A percentile compares a stretch with the other conserved stretches of the same genome.
Evolutionary conservation across 2,797 vertebrate genomes (phyloP).

Genomic region (Crypturellus tataupa): DNA sequence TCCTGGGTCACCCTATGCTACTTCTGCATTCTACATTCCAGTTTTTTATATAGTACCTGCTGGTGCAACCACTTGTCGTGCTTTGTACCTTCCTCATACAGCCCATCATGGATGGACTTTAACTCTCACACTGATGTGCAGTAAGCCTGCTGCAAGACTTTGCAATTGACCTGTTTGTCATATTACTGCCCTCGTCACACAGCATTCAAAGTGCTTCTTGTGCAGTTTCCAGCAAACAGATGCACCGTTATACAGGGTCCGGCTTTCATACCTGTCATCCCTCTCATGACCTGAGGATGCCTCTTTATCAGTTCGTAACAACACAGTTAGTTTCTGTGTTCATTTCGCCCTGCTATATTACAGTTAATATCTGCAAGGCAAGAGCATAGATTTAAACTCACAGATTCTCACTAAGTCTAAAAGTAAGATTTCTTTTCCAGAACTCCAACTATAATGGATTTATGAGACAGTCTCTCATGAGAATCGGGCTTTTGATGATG

Average conservation of each 20-base stretch:
- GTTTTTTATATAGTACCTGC: background rate
- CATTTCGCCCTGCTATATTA: accelerated
- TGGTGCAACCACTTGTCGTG: background rate
- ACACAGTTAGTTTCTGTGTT: background rate
- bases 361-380: background rate
- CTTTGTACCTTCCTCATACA: background rate
- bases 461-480: background rate
- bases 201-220: background rate
- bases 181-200: background rate
- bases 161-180: background rate
- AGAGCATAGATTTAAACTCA: background rate
- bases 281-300: background rate
- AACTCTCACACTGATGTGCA: background rate
- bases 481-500: background rate
- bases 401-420: background rate
- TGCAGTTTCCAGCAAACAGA: background rate
- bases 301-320: background rate
- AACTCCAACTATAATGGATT: background rate
- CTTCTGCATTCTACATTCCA: background rate
- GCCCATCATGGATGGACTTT: background rate
- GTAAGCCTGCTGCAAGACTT: background rate
- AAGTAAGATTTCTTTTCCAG: background rate
- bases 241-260: background rate
- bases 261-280: background rate
- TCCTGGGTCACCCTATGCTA: background rate